These are phyloP conservation scores for Tryphoninae sp. DNA, from an alignment of 2,888 invertebrate genomes.

Conservation along the genomic window DNA sequence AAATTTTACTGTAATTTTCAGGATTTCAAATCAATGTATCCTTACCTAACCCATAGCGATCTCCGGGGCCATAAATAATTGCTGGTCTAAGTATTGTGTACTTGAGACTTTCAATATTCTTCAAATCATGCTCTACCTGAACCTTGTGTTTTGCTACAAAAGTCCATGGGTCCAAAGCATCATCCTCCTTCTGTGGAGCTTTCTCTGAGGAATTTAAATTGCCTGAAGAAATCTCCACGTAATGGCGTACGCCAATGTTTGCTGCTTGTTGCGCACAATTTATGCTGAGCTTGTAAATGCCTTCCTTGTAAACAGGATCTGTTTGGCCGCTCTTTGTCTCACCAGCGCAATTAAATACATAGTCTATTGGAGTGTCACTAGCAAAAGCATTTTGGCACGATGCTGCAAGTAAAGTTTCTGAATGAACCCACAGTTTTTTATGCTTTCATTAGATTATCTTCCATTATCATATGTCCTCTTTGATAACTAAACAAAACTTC, in stretches of 20 bases:
- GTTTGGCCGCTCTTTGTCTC: slow-evolving; percentile 95
- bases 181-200: slow-evolving; percentile 89
- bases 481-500: slow-evolving; percentile 29
- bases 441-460: not conserved
- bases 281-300: slow-evolving; percentile 90
- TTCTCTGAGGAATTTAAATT: slow-evolving; percentile 91
- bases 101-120: slow-evolving; percentile 86
- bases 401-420: slow-evolving; percentile 81
- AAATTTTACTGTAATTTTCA: not conserved
- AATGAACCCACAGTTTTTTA: not conserved
- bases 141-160: slow-evolving; percentile 91
- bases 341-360: slow-evolving; percentile 94
- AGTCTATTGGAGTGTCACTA: slow-evolving; percentile 86
- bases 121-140: slow-evolving; percentile 90
- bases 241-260: slow-evolving; percentile 86
- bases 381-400: slow-evolving; percentile 91
- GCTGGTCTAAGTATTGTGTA: slow-evolving; percentile 92
- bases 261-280: slow-evolving; percentile 92
- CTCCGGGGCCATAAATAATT: slow-evolving; percentile 93
- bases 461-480: not conserved
- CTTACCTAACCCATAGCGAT: slow-evolving; percentile 91
- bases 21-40: not conserved
- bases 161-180: slow-evolving; percentile 92
- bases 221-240: slow-evolving; percentile 93
- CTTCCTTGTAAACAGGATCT: slow-evolving; percentile 95